phyloP scores from a whole-genome alignment of 2,113 vertebrate species.

The Tor tambroides region DNA sequence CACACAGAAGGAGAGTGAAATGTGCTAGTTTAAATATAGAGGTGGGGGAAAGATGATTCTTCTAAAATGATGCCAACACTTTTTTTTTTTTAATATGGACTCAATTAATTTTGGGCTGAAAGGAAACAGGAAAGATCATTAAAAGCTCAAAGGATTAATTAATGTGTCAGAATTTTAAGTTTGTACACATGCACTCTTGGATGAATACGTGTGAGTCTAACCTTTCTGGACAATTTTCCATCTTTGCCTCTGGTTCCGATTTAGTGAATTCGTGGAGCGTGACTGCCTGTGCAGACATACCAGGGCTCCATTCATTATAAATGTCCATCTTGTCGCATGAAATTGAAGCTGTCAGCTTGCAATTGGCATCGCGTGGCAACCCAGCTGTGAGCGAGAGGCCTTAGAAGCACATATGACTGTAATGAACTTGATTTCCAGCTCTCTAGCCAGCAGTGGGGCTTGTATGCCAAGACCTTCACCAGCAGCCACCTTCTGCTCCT shows the following conservation, averaged over 20 bases:
- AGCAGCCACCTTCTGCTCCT: constrained; percentile 38
- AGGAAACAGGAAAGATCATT: not conserved
- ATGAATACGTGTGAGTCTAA: constrained; percentile 7
- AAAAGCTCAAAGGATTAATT: constrained; percentile 1
- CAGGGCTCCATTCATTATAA: constrained; percentile 55
- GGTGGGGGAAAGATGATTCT: not conserved
- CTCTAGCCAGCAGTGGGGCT: constrained; percentile 19
- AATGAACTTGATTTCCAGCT: constrained; percentile 44
- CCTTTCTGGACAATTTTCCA: not conserved
- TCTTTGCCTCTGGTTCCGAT: not conserved
- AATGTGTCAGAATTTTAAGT: not conserved
- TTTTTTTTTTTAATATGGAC: not conserved
- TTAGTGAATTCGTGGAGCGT: not conserved
- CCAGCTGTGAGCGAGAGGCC: constrained; percentile 32
- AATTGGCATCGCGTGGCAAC: constrained; percentile 43
- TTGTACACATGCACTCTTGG: not conserved
- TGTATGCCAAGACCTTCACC: constrained; percentile 31
- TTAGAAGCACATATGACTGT: constrained; percentile 26
- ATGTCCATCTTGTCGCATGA: constrained; percentile 56
- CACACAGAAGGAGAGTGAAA: not conserved
- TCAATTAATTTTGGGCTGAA: not conserved
- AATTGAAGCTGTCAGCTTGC: constrained; percentile 55
- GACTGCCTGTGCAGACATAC: constrained; percentile 21
- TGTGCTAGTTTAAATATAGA: not conserved
- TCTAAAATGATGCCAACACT: not conserved